Base-by-base conservation (phyloP, 2,113 vertebrate species). In the Fukomys damarensis region DNA sequence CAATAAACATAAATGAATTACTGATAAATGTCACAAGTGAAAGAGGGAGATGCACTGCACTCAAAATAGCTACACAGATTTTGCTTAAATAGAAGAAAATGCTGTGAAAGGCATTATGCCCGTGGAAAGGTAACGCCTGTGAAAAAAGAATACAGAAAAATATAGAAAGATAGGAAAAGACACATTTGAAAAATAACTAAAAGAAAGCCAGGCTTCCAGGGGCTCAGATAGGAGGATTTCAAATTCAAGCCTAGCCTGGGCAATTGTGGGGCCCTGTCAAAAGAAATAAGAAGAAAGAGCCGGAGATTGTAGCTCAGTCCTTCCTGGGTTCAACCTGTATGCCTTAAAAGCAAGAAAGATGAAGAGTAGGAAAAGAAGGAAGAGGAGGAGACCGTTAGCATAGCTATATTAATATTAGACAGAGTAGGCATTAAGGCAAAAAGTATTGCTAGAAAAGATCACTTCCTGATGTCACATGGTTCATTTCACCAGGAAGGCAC, bases 111-210 rank as follows among this genome's bases (percentile, higher is more conserved):
- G 52, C 11, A 56, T 56, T 56, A 56, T 56, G 24, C 43, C 38
- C 43, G 22, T 74, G 68, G 43, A 74, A n/a, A n/a, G n/a, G n/a
- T n/a, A n/a, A n/a, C n/a, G n/a, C n/a, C n/a, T n/a, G n/a, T n/a
- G n/a, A n/a, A 43, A 90, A 74, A 5, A 82, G 32, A 93, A 91
- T 83, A 80, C 22, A 68, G 22, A 95, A 86, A 79, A 86, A 76
- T 61, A 91, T 12, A 41, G 7, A 88, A 52, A 77, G 16, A 43
- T 61, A 11, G 16, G 32, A 61, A 91, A 56, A 91, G 59, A 56
- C 32, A n/a, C 17, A 66, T 26, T 74, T 52, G 38, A 83, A 93
- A 82, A 82, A 91, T n/a, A 81, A 74, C 22, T 46, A 28, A 86
- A 86, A 46, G 22, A 61, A 89, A 92, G 43, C 0, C 24, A 52